Base-by-base conservation (phyloP, 2,888 invertebrate genomes). In the Tetranychus piercei region DNA sequence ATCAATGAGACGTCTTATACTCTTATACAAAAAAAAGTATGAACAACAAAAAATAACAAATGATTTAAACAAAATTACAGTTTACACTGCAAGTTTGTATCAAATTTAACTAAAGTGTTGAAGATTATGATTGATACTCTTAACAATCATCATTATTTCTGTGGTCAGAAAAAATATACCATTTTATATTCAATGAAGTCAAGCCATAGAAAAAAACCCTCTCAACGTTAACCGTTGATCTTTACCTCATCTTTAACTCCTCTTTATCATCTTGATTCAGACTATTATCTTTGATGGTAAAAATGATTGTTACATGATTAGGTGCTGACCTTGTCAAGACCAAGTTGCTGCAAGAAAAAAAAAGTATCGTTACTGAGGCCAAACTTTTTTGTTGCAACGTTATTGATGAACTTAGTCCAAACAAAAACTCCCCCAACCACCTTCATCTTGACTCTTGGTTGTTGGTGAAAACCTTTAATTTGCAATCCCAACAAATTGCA, bases 61-160 rank as follows among this genome's bases (percentile, higher is more conserved):
- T 55, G 55, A 15, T 15, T 55, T 55, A 55, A 2, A 3, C 55
- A 55, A 15, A 15, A 55, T 55, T 15, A 15, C 9, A 15, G 15
- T 55, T 55, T 55, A 15, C 55, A 55, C 55, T 15, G 55, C 3
- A 8, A 55, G 11, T 55, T 15, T 55, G 55, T 55, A 55, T 55
- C 55, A 55, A 15, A 15, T 15, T 55, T 55, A 55, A 55, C 55
- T 55, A 55, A 55, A 55, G 55, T 55, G 55, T 55, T 55, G 55
- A 55, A 55, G 55, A 55, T 55, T 55, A 55, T 55, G 55, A 55
- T 55, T 55, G 55, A 55, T 55, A 55, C 55, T 55, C 55, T 55
- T 55, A 15, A 55, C 15, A 9, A 55, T 55, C 55, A 55, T 55
- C 6, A 55, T 55, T 15, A 55, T 55, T 55, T 15, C 15, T 55